Conservation (phyloP, 2,888 invertebrate genomes). For the Parasteatoda lunata region DNA sequence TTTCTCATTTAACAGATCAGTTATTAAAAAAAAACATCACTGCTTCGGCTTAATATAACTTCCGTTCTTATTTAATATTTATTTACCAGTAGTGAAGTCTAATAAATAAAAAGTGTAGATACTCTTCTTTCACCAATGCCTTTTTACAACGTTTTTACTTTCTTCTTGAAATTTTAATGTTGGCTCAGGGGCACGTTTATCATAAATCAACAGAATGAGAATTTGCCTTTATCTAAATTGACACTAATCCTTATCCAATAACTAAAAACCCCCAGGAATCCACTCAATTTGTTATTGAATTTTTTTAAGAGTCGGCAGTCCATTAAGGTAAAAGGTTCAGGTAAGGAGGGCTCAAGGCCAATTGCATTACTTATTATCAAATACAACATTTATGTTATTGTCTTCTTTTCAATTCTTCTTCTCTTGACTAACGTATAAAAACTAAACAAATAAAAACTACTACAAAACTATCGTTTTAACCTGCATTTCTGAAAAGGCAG, state of each 20-base stretch:
- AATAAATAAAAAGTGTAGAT: no score
- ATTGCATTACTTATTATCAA: background rate
- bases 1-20: no score
- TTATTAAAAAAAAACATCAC: no score
- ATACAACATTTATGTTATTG: background rate
- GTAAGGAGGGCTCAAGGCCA: conserved; percentile 6
- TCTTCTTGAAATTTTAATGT: no score
- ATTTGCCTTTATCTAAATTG: conserved; percentile 1
- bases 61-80: no score
- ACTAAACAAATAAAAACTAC: background rate
- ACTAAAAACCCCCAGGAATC: background rate
- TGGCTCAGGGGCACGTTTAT: no score
- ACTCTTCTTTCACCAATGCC: no score
- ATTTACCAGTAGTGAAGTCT: no score
- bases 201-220: background rate
- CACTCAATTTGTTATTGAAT: conserved; percentile 10
- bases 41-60: no score
- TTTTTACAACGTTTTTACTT: no score
- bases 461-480: background rate
- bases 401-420: background rate
- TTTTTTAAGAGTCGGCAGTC: conserved; percentile 8
- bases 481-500: background rate
- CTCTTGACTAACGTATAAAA: background rate
- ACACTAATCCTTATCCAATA: background rate
- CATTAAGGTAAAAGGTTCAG: background rate